Percentiles rank a stretch among this genome's conserved stretches.
phyloP scores from a whole-genome alignment of 2,113 vertebrate species.

The Genyomyrus donnyi region DNA sequence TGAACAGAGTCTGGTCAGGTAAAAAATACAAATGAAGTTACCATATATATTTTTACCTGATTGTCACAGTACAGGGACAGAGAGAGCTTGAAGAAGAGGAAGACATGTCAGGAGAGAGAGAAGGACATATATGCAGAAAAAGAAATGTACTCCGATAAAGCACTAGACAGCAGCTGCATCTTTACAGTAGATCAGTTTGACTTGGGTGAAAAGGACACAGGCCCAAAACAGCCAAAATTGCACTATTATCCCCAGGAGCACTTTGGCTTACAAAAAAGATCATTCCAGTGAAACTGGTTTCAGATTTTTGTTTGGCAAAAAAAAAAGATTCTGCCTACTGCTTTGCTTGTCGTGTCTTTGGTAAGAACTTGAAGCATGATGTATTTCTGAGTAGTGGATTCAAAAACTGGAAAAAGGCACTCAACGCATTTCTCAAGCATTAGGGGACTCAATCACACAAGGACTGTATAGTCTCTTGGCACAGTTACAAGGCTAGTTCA shows the following conservation, averaged over 20 bases:
- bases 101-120: too few species aligned
- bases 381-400: not conserved
- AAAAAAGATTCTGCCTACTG: not conserved
- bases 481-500: not conserved
- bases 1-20: too few species aligned
- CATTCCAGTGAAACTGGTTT: not conserved
- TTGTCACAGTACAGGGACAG: too few species aligned
- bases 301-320: not conserved
- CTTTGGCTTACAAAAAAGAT: not conserved
- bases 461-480: not conserved
- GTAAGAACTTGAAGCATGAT: not conserved
- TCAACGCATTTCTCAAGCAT: not conserved
- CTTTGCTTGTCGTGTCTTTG: not conserved
- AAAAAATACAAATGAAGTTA: too few species aligned
- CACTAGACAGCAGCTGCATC: not conserved
- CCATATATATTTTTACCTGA: too few species aligned
- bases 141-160: not conserved
- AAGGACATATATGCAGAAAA: not conserved
- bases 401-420: not conserved
- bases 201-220: not conserved
- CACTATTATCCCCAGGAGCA: not conserved
- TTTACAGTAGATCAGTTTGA: slow-evolving; percentile 1
- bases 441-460: not conserved
- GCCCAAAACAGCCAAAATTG: not conserved
- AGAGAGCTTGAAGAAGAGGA: too few species aligned